Base-by-base conservation (phyloP, 2,797 vertebrate genomes). In the Coregonus suidteri region DNA sequence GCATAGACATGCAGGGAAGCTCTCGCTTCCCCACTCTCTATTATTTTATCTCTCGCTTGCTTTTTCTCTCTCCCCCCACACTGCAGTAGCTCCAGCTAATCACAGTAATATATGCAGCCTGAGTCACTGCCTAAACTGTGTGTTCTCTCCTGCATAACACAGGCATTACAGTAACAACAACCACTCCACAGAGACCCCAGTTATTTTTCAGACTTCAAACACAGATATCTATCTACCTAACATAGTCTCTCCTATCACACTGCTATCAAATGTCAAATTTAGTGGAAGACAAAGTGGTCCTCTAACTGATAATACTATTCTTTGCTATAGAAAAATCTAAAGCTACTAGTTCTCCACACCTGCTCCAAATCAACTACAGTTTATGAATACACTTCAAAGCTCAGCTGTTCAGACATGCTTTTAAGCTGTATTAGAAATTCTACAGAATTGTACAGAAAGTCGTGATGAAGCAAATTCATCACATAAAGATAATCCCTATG, bases 1-100 rank as follows among this genome's bases (percentile, higher is more conserved):
- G 86, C 87, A 83, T 80, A 86, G 79, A 81, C 82, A 81, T 34
- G 79, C 81, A 80, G 80, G 78, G 76, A 80, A 82, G 85, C 71
- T 18, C 80, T 75, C 69, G 31, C 77, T 70, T 77, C 78, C 75
- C 69, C 79, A 78, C 86, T 76, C 81, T 74, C 82, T 69, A 75
- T 35, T 74, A 31, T 62, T 76, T 65, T 73, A 75, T 53, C 66
- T 30, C 53, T 82, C 75, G 25, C 25, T 25, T 25, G 25, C 25
- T 37, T 62, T 76, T 65, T 73, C 77, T 53, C 66, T 30, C 53
- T 82, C 75, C 84, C 76, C 47, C 64, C 4, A 37, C 74, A 84
- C 89, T 88, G 91, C 89, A 91, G 89, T 83, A 91, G 86, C 84
- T 75, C 70, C 82, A 77, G 73, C 86, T 92, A 89, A 92, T 91